Percentiles rank a stretch among this genome's conserved stretches.
Evolutionary conservation across 2,113 vertebrate genomes (phyloP).

Genomic region (Lycaon pictus): DNA sequence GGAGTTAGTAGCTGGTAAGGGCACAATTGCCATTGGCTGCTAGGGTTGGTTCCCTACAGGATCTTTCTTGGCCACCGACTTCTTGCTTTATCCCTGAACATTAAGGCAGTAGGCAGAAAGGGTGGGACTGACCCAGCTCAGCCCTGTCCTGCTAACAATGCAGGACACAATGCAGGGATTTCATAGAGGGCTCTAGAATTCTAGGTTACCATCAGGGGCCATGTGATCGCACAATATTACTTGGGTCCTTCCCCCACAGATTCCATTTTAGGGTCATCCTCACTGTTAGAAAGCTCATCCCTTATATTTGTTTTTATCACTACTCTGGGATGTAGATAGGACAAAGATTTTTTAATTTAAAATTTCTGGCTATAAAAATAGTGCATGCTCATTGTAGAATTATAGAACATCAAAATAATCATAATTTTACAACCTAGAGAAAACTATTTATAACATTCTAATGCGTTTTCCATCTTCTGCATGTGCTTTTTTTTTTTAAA

Average conservation of each 20-base stretch:
- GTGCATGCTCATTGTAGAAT: constrained; percentile 15
- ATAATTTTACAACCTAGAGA: constrained; percentile 29
- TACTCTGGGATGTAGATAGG: not conserved
- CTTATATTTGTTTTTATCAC: constrained; percentile 34
- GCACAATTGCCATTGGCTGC: not conserved
- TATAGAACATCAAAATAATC: constrained; percentile 13
- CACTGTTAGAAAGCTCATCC: constrained; percentile 45
- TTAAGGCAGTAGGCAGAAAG: not conserved
- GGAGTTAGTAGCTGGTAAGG: not conserved
- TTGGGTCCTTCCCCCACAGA: not conserved
- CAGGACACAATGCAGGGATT: not conserved
- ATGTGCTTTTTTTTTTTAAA: not conserved
- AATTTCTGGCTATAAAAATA: constrained; percentile 61
- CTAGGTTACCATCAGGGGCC: not conserved
- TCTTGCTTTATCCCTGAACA: not conserved
- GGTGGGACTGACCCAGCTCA: not conserved
- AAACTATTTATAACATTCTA: constrained; percentile 9
- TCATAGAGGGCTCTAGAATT: not conserved
- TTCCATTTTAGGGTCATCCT: not conserved
- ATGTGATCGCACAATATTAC: not conserved
- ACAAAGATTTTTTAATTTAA: not conserved
- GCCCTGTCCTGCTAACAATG: not conserved
- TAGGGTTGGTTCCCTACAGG: not conserved
- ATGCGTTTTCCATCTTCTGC: not conserved
- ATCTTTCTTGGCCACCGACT: not conserved